These are phyloP conservation scores for Trissolcus brochymenae DNA, from an alignment of 2,888 invertebrate genomes.

Conservation along the genomic window DNA sequence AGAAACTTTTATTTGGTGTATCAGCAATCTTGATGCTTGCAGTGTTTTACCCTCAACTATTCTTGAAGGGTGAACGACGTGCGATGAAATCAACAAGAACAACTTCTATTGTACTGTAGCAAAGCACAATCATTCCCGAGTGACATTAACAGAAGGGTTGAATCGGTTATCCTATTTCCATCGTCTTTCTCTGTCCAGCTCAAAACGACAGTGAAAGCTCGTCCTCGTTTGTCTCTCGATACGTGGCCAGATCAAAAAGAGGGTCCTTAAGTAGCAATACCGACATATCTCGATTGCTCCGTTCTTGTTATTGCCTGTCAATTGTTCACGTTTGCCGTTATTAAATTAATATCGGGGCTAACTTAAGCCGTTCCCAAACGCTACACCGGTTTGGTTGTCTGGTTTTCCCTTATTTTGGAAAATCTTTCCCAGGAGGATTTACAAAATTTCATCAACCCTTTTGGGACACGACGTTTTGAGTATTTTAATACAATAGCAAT, in stretches of 20 bases:
- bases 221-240: constrained; percentile 35
- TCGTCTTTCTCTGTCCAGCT: constrained; percentile 49
- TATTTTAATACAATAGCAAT: constrained; percentile 25
- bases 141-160: constrained; percentile 75
- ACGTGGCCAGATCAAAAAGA: constrained; percentile 20
- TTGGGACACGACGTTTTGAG: constrained; percentile 26
- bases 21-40: constrained; percentile 67
- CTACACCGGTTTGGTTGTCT: constrained; percentile 28
- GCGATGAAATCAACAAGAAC: constrained; percentile 76
- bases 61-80: constrained; percentile 70
- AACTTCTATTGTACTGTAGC: constrained; percentile 68
- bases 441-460: constrained; percentile 29
- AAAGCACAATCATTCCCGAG: constrained; percentile 70
- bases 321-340: constrained; percentile 73
- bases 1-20: constrained; percentile 60
- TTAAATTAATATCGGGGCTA: constrained; percentile 74
- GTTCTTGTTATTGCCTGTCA: constrained; percentile 75
- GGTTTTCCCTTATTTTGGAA: constrained; percentile 56
- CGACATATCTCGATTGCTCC: constrained; percentile 71
- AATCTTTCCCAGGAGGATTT: constrained; percentile 57
- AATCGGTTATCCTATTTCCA: constrained; percentile 61
- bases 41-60: constrained; percentile 69
- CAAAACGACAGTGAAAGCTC: constrained; percentile 20
- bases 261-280: constrained; percentile 63
- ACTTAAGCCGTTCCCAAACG: constrained; percentile 36